A percentile compares a stretch with the other conserved stretches of the same genome.
Evolutionary conservation across 2,888 invertebrate species (phyloP).

Genomic region (Spialia ferax): DNA sequence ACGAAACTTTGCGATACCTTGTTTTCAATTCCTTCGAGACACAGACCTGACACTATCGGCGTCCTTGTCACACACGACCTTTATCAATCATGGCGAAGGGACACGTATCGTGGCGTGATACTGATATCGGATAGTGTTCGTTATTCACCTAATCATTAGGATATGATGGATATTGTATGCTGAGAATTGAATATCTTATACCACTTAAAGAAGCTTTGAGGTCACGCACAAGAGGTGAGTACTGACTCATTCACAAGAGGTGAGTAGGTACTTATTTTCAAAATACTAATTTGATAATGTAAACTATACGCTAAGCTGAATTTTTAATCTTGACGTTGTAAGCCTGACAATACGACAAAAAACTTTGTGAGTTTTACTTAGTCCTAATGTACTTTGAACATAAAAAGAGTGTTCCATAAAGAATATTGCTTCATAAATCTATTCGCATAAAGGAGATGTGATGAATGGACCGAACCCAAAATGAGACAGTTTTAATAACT

Average conservation of each 20-base stretch:
- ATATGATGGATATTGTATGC: neutral
- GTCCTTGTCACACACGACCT: neutral
- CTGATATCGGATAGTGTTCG: neutral
- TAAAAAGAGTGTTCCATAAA: neutral
- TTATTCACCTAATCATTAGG: neutral
- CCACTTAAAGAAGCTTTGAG: too few species aligned
- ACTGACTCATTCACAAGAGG: too few species aligned
- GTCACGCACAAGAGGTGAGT: too few species aligned
- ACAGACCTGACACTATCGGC: neutral
- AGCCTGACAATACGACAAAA: neutral
- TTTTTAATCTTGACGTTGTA: too few species aligned
- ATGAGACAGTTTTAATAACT: neutral
- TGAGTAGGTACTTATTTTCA: too few species aligned
- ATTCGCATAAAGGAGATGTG: constrained; percentile 1
- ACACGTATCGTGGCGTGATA: neutral
- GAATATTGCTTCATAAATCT: constrained; percentile 6
- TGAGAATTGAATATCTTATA: too few species aligned
- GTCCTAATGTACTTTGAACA: neutral
- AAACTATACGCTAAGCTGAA: too few species aligned
- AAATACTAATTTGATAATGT: too few species aligned
- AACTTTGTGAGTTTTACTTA: neutral
- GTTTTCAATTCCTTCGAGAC: neutral
- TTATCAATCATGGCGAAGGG: neutral
- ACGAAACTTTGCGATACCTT: neutral
- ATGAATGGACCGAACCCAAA: neutral